Percentiles rank a stretch among this genome's conserved stretches.
Evolutionary conservation across 2,797 vertebrate species (phyloP).

Genomic region (Pangasius krempfi): DNA sequence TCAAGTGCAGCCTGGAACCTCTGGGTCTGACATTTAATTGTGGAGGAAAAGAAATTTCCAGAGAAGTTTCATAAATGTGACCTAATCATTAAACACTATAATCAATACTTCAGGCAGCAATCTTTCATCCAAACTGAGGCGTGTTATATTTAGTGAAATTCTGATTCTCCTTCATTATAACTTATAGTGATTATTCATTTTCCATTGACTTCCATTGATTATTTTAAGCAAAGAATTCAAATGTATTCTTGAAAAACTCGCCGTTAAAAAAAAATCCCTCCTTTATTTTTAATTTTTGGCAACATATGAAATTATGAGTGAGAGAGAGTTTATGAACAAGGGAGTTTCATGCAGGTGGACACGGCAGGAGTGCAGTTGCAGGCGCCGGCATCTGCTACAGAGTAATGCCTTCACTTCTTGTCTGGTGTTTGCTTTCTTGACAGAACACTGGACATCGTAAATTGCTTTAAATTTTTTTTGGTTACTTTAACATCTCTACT

Average conservation of each 20-base stretch:
- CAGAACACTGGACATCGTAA: background rate
- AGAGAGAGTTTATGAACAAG: background rate
- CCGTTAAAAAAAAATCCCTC: background rate
- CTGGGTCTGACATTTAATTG: background rate
- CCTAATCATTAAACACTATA: background rate
- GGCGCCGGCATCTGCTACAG: background rate
- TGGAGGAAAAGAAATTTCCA: background rate
- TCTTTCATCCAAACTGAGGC: background rate
- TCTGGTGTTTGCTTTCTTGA: background rate
- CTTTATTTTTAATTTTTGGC: background rate
- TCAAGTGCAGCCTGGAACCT: background rate
- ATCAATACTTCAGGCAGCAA: background rate
- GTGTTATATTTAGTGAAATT: conserved; percentile 5
- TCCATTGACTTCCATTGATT: background rate
- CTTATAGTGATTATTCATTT: background rate
- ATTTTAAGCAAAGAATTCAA: background rate
- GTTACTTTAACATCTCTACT: background rate
- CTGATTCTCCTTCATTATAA: conserved; percentile 16
- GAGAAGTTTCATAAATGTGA: background rate
- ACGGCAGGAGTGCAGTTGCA: background rate
- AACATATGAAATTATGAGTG: background rate
- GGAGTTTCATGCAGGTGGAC: background rate
- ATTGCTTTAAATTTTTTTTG: background rate
- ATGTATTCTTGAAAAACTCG: background rate
- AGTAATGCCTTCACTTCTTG: background rate